These are phyloP conservation scores for Ploceus nigricollis DNA, from an alignment of 2,113 vertebrate genomes.

Conservation along the genomic window DNA sequence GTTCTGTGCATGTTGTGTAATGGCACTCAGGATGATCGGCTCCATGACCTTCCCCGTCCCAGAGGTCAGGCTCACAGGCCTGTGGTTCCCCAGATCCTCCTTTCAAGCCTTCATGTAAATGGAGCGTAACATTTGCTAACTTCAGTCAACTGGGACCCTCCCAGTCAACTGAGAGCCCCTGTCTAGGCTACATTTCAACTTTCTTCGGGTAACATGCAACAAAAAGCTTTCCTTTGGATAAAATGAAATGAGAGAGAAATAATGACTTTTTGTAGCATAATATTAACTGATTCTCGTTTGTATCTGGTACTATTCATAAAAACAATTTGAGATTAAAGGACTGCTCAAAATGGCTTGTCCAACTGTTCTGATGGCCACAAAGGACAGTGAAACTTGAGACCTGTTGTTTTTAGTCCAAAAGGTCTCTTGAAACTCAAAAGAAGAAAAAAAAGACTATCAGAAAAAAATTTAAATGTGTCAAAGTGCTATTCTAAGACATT, in stretches of 20 bases:
- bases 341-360: not conserved
- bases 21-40: not conserved
- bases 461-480: not conserved
- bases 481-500: not conserved
- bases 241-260: not conserved
- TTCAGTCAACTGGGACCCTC: not conserved
- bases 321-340: not conserved
- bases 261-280: not conserved
- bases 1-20: not conserved
- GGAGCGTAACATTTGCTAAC: not conserved
- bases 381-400: not conserved
- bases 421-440: not conserved
- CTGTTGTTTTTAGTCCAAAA: not conserved
- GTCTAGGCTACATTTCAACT: not conserved
- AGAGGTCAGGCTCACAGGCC: not conserved
- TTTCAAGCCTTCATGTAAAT: not conserved
- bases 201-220: not conserved
- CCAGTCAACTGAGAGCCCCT: not conserved
- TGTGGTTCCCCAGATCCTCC: not conserved
- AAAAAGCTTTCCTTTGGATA: not conserved
- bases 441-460: not conserved
- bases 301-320: not conserved
- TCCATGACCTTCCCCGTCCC: not conserved
- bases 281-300: not conserved
- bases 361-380: not conserved